A percentile compares a stretch with the other conserved stretches of the same genome.
Conservation (phyloP, 2,797 vertebrate species). For the Leptatherina wallacei region DNA sequence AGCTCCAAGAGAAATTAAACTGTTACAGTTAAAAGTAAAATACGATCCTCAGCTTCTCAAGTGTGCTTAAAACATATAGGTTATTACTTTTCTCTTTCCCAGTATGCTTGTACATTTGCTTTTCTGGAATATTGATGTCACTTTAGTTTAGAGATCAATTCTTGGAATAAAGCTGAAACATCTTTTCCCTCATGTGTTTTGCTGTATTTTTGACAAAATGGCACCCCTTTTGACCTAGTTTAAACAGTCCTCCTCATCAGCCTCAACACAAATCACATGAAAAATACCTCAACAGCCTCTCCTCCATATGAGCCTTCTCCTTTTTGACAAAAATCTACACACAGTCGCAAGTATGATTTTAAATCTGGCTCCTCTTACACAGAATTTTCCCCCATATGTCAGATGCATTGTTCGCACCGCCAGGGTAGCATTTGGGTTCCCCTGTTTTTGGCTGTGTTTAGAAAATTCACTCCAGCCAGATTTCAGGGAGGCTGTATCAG, state of each 20-base stretch:
- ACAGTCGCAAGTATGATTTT: conserved; percentile 37
- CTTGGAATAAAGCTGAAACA: conserved; percentile 43
- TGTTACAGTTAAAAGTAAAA: conserved; percentile 27
- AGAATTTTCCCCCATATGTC: conserved; percentile 69
- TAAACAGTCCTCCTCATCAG: conserved; percentile 61
- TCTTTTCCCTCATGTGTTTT: conserved; percentile 55
- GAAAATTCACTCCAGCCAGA: conserved; percentile 51
- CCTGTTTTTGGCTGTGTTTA: conserved; percentile 38
- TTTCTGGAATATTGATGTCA: conserved; percentile 6
- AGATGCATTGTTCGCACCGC: conserved; percentile 58
- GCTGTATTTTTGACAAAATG: conserved; percentile 65
- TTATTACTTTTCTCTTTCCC: conserved; percentile 17
- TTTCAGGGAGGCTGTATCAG: conserved; percentile 50
- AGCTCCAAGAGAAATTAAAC: conserved; percentile 19
- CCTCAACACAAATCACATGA: conserved; percentile 48
- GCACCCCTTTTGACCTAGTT: conserved; percentile 65
- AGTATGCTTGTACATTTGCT: conserved; percentile 24
- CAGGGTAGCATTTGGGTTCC: conserved; percentile 57
- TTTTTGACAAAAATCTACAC: conserved; percentile 47
- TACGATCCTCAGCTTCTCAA: conserved; percentile 7
- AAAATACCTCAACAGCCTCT: conserved; percentile 20
- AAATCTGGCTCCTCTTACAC: conserved; percentile 62
- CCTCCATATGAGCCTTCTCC: conserved; percentile 31
- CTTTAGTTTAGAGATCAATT: conserved; percentile 20
- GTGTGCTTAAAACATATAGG: background rate